These are phyloP conservation scores for Anhinga rufa DNA, from an alignment of 2,113 vertebrate genomes.

Conservation along the genomic window DNA sequence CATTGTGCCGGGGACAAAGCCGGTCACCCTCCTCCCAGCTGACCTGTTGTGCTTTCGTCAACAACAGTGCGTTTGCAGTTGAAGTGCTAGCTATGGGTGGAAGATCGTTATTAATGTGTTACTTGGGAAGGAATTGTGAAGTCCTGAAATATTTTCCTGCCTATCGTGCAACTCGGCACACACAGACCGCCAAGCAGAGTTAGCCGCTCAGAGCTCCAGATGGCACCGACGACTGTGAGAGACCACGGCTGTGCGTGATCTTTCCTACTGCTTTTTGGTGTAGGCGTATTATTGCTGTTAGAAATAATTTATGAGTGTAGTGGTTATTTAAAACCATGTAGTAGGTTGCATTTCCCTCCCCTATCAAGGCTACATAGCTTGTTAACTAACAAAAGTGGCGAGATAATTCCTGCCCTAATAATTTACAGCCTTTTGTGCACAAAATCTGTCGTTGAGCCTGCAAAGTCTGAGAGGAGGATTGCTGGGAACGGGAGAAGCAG, in stretches of 20 bases:
- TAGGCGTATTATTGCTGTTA: constrained; percentile 40
- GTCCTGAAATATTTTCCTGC: background rate
- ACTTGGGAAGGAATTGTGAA: background rate
- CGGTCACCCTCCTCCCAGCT: background rate
- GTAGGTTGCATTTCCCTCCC: constrained; percentile 14
- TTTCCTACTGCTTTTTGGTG: constrained; percentile 12
- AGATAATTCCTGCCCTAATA: constrained; percentile 19
- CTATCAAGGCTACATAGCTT: background rate
- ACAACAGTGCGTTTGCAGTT: background rate
- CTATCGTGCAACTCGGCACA: background rate
- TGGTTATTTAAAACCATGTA: constrained; percentile 41
- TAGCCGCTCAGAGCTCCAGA: background rate
- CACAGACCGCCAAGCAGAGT: background rate
- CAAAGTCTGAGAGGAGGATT: constrained; percentile 1
- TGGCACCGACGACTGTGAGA: background rate
- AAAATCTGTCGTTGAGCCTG: background rate
- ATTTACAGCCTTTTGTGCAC: background rate
- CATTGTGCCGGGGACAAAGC: background rate
- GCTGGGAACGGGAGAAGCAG: background rate
- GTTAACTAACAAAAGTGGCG: background rate
- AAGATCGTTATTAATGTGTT: background rate
- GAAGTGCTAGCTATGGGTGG: background rate
- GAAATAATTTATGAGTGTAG: constrained; percentile 36
- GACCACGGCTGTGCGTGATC: background rate
- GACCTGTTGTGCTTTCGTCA: background rate